Evolutionary conservation across 2,888 invertebrate species (phyloP).

Genomic region (Tenthredo livida): DNA sequence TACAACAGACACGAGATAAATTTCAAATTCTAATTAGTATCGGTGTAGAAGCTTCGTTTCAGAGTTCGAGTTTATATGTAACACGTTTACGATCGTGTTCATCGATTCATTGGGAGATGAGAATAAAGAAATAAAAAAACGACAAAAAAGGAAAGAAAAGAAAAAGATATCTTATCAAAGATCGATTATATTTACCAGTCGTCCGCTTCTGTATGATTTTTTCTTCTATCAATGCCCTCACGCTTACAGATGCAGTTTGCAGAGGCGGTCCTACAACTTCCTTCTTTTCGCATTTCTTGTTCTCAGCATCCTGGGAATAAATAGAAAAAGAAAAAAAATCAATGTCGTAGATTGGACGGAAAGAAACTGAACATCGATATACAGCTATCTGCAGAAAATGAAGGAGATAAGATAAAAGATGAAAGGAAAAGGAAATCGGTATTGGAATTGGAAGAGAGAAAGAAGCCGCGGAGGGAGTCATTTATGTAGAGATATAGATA

Average conservation of each 20-base stretch:
- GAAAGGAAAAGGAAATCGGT: slow-evolving; percentile 52
- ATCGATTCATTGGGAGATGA: neutral
- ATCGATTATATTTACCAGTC: slow-evolving; percentile 76
- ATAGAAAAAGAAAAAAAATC: slow-evolving; percentile 42
- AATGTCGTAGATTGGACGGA: slow-evolving; percentile 5
- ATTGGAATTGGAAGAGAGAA: neutral
- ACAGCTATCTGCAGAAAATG: neutral
- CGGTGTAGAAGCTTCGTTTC: neutral
- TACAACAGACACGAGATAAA: neutral
- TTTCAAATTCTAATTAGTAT: slow-evolving; percentile 27
- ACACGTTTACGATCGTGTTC: neutral
- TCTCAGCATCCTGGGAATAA: slow-evolving; percentile 86
- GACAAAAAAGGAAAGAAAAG: neutral
- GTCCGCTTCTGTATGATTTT: slow-evolving; percentile 94
- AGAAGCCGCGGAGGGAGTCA: neutral
- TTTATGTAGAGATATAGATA: neutral
- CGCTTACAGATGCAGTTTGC: slow-evolving; percentile 95
- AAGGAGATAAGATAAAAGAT: slow-evolving; percentile 52
- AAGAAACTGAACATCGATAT: neutral
- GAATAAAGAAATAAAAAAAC: neutral
- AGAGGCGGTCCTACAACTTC: slow-evolving; percentile 90
- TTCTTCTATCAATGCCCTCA: slow-evolving; percentile 94
- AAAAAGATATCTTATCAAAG: neutral
- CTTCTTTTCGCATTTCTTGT: slow-evolving; percentile 92
- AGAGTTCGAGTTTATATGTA: neutral